Base-by-base conservation (phyloP, 2,888 invertebrate species). In the Ectemnius lituratus region DNA sequence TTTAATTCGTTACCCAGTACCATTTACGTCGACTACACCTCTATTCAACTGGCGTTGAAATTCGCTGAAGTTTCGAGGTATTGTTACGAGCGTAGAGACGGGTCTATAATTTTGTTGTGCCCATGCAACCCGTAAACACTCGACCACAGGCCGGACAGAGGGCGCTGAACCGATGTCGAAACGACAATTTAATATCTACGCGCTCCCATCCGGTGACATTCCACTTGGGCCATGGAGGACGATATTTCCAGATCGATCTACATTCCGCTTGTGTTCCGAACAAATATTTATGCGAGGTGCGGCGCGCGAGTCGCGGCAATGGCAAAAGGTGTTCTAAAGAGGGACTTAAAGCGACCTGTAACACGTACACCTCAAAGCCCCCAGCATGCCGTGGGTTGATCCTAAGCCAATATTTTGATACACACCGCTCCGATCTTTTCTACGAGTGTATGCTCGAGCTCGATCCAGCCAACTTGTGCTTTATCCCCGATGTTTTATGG, bases 401-500 rank as follows among this genome's bases (percentile, higher is more conserved):
- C 80, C 80, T 79, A 76, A 76, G 75, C 73, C 73, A 80, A 80
- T 80, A 80, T 80, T 79, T 79, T 77, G 63, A 75, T 76, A 73
- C 67, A 67, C 69, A 64, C 56, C 69, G 62, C 65, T 58, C 64
- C 64, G 73, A 56, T 64, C 74, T 76, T 62, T 73, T 73, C 76
- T 61, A 52, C 52, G 57, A 46, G 45, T 45, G 49, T 57, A 56
- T 67, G 20, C 27, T 45, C 18, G 58, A 46, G 13, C 61, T 65
- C 52, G 58, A 47, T 65, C 58, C 70, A 61, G 45, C 63, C 52
- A 20, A 28, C 47, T 57, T 13, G n/a, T 6, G 28, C 5, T 66
- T 72, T 69, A 66, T 60, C 16, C 28, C 56, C 47, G 11, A 23
- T 5, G 23, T 4, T 68, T 72, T 69, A 66, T 56, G 16, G 47